A percentile compares a stretch with the other conserved stretches of the same genome.
phyloP scores from a whole-genome alignment of 2,888 invertebrate species.

The Urechis unicinctus region DNA sequence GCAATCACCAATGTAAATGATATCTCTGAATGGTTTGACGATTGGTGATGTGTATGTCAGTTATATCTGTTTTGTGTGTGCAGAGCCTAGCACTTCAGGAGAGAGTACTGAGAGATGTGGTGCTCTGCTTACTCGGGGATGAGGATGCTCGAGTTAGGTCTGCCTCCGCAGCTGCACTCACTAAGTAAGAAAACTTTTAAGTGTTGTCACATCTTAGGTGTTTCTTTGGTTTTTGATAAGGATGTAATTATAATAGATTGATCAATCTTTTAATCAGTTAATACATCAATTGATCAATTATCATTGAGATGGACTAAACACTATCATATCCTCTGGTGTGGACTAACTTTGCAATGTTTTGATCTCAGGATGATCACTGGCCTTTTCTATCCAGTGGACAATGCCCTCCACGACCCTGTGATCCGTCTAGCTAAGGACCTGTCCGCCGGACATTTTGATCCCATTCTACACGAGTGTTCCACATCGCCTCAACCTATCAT shows the following conservation, averaged over 20 bases:
- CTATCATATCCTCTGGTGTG: no score
- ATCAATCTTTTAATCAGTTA: no score
- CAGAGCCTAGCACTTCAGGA: constrained; percentile 53
- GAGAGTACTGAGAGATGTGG: constrained; percentile 58
- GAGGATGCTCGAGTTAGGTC: constrained; percentile 72
- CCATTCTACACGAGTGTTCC: constrained; percentile 41
- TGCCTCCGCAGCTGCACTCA: constrained; percentile 64
- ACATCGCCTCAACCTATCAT: constrained; percentile 50
- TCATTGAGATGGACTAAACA: no score
- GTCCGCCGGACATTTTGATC: constrained; percentile 37
- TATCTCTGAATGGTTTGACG: not conserved
- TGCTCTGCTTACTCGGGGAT: constrained; percentile 65
- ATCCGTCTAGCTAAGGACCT: constrained; percentile 55
- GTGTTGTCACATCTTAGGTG: not conserved
- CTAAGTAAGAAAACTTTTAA: constrained; percentile 54
- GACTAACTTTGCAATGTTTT: no score
- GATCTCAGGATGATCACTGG: constrained; percentile 45
- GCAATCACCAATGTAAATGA: not conserved
- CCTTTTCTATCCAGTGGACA: constrained; percentile 49
- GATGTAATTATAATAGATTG: no score
- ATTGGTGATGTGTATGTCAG: not conserved
- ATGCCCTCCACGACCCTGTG: constrained; percentile 56
- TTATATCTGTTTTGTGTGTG: constrained; percentile 5
- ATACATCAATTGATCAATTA: no score
- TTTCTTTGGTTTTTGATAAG: no score